Conservation (phyloP, 2,797 vertebrate genomes). For the Corythornis leucogaster region DNA sequence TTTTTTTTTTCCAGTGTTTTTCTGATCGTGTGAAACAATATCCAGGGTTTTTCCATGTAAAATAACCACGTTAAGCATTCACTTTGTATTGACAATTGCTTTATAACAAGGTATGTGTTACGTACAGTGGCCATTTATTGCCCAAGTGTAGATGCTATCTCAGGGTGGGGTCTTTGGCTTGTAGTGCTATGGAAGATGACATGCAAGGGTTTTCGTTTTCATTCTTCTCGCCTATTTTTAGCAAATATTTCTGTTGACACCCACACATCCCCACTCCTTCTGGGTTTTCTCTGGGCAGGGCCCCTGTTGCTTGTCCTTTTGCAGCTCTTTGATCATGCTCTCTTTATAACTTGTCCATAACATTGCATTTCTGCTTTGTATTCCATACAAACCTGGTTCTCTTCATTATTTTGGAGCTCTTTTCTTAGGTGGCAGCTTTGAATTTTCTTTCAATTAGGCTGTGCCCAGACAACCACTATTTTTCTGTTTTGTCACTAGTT, state of each 20-base stretch:
- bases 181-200: background rate
- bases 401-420: background rate
- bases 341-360: background rate
- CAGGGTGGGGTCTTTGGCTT: background rate
- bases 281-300: background rate
- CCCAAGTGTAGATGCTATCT: background rate
- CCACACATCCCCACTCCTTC: fast-evolving
- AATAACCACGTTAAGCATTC: background rate
- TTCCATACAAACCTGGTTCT: background rate
- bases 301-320: background rate
- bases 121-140: background rate
- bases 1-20: background rate
- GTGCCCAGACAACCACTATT: background rate
- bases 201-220: background rate
- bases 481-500: background rate
- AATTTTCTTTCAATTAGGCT: background rate
- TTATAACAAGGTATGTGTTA: fast-evolving
- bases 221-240: background rate
- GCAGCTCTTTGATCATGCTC: background rate
- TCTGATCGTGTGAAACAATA: background rate
- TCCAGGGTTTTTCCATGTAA: background rate
- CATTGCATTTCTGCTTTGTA: background rate
- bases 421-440: background rate
- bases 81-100: background rate
- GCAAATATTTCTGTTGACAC: background rate